Evolutionary conservation across 2,888 invertebrate species (phyloP).

Genomic region (Eupithecia exiguata): DNA sequence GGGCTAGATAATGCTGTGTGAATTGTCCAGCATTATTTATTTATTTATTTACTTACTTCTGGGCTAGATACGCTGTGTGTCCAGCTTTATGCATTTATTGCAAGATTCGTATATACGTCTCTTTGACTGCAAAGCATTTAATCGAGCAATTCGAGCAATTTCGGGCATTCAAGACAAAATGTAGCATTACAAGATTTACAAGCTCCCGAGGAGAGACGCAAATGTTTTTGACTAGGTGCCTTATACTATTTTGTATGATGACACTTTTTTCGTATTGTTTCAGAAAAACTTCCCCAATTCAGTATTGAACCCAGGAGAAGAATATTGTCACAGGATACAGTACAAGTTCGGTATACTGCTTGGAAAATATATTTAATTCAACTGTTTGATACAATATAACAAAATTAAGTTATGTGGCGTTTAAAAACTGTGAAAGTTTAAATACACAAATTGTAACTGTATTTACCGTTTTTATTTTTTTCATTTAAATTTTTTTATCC

Average conservation of each 20-base stretch:
- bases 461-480: neutral
- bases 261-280: conserved; percentile 54
- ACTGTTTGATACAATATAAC: neutral
- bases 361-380: conserved; percentile 69
- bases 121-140: too few relatives aligned
- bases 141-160: too few relatives aligned
- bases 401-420: neutral
- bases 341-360: conserved; percentile 88
- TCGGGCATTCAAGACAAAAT: too few relatives aligned
- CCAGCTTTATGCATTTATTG: too few relatives aligned
- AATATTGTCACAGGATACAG: conserved; percentile 87
- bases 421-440: neutral
- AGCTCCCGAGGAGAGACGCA: too few relatives aligned
- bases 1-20: too few relatives aligned
- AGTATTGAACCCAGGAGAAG: conserved; percentile 88
- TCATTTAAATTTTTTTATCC: neutral
- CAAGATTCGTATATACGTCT: too few relatives aligned
- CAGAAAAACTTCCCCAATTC: conserved; percentile 90
- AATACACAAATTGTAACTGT: neutral
- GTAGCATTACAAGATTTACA: too few relatives aligned
- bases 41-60: too few relatives aligned
- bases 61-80: too few relatives aligned
- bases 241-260: neutral
- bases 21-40: too few relatives aligned
- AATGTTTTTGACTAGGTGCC: neutral